These are phyloP conservation scores for Myodes glareolus DNA, from an alignment of 2,113 vertebrate genomes.

Conservation along the genomic window DNA sequence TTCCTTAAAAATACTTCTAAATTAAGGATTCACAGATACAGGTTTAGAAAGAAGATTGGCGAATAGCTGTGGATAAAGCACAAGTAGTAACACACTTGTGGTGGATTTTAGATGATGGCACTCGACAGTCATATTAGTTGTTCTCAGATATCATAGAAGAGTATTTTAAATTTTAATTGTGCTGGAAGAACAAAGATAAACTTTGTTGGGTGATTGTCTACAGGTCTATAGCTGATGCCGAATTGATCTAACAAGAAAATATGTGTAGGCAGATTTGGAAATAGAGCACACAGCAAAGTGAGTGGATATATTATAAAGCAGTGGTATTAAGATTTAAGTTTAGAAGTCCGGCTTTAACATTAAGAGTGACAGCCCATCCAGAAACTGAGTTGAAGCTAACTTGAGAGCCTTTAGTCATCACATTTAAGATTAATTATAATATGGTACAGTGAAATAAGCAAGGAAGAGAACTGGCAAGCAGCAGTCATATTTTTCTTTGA, in stretches of 20 bases:
- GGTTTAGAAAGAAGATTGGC: not conserved
- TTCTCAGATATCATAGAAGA: constrained; percentile 32
- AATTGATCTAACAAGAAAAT: constrained; percentile 37
- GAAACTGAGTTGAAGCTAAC: not conserved
- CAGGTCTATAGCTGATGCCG: not conserved
- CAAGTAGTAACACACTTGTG: not conserved
- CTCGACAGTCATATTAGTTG: not conserved
- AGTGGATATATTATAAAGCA: not conserved
- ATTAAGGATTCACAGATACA: not conserved
- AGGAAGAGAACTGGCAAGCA: not conserved
- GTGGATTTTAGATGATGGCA: not conserved
- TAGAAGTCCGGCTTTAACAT: constrained; percentile 18
- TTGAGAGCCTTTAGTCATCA: not conserved
- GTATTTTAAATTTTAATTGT: constrained; percentile 21
- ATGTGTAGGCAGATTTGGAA: not conserved
- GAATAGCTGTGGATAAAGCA: not conserved
- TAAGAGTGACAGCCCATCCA: not conserved
- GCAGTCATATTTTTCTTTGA: not conserved
- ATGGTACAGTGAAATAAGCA: not conserved
- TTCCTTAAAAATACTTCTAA: constrained; percentile 40
- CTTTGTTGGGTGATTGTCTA: not conserved
- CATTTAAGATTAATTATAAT: not conserved
- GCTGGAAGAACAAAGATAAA: not conserved
- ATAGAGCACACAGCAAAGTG: not conserved
- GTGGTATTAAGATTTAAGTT: not conserved